phyloP scores from a whole-genome alignment of 2,888 invertebrate species.

The Harpalus rufipes region DNA sequence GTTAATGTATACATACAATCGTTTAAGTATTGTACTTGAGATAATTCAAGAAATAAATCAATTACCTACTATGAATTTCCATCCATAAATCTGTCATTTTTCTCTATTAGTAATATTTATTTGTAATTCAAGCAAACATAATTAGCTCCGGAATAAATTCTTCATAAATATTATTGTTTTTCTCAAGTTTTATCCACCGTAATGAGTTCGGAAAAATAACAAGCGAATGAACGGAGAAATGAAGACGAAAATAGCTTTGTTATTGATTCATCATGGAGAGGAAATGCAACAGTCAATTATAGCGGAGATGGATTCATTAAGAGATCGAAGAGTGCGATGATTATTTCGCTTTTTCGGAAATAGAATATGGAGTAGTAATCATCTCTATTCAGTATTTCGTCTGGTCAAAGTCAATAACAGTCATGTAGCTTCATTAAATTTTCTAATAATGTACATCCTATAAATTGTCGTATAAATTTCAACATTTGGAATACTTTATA shows the following conservation, averaged over 20 bases:
- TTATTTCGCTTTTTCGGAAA: neutral
- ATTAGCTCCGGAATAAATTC: neutral
- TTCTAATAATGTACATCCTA: too few species aligned
- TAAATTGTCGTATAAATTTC: too few species aligned
- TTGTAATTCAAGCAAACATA: neutral
- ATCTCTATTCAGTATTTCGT: too few species aligned
- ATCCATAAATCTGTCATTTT: neutral
- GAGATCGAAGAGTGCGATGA: neutral
- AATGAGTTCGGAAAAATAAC: neutral
- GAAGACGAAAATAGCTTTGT: neutral
- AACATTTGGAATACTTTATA: too few species aligned
- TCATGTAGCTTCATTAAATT: too few species aligned
- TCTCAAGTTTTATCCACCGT: neutral
- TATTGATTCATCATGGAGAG: neutral
- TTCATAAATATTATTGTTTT: neutral
- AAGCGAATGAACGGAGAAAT: neutral
- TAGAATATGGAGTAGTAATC: neutral
- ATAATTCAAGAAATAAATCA: slow-evolving; percentile 1
- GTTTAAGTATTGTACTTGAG: neutral
- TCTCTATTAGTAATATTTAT: neutral
- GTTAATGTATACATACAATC: neutral
- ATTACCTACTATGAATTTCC: neutral
- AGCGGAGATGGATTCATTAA: neutral
- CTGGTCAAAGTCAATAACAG: too few species aligned
- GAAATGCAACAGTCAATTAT: slow-evolving; percentile 1